phyloP scores from a whole-genome alignment of 2,888 invertebrate species.

The Parascotia fuliginaria region DNA sequence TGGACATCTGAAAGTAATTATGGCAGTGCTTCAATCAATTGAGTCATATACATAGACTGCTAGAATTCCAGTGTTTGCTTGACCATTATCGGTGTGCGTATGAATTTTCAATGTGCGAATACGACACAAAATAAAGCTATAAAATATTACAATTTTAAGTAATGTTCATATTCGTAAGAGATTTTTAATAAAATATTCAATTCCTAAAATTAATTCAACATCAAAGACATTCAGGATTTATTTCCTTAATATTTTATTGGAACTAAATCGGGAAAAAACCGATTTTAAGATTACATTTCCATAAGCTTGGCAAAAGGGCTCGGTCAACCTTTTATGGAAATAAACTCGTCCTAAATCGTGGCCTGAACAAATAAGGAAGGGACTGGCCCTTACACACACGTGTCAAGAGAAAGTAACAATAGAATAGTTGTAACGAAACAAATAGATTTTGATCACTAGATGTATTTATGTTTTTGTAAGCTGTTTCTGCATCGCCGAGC shows the following conservation, averaged over 20 bases:
- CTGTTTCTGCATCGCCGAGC: too few relatives aligned
- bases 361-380: conserved; percentile 57
- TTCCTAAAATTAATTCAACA: conserved; percentile 5
- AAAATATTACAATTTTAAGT: background rate
- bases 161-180: background rate
- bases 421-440: conserved; percentile 13
- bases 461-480: conserved; percentile 8
- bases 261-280: conserved; percentile 37
- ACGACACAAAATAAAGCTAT: background rate
- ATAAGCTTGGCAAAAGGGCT: conserved; percentile 41
- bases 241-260: conserved; percentile 40
- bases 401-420: conserved; percentile 6
- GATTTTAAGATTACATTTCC: conserved; percentile 47
- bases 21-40: too few relatives aligned
- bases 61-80: too few relatives aligned
- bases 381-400: conserved; percentile 29
- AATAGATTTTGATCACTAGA: too few relatives aligned
- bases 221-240: conserved; percentile 10
- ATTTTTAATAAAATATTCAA: background rate
- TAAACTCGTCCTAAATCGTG: conserved; percentile 51
- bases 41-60: too few relatives aligned
- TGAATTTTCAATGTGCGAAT: background rate
- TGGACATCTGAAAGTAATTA: conserved; percentile 67
- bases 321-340: conserved; percentile 57
- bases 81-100: too few relatives aligned